Base-by-base conservation (phyloP, 2,113 vertebrate genomes). In the Pithys albifrons region DNA sequence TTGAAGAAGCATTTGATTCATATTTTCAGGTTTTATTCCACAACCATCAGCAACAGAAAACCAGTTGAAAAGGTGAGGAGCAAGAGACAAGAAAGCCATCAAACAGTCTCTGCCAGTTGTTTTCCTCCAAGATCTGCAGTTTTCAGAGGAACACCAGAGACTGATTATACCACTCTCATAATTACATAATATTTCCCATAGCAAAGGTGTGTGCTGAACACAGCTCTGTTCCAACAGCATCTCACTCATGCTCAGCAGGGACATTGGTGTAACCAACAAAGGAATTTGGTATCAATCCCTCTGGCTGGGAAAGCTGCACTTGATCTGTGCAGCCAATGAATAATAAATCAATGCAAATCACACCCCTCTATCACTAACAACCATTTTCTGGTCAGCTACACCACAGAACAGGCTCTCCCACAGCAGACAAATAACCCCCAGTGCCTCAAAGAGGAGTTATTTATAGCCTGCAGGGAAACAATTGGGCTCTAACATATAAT, bases 291-390 rank as follows among this genome's bases (percentile, higher is more conserved):
- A 81, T 80, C 93, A 88, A 72, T 89, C 82, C 67, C 75, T 85
- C 91, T 88, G 1, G 1, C 88, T 90, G 81, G 71, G 85, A 66
- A 93, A 93, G 54, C 71, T 90, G 59, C 77, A 85, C 78, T 95
- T 91, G 85, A 95, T 97, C 91, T 88, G 71, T 74, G 62, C 58
- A 93, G 78, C 67, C 93, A 93, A 91, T 95, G 91, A 96, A 96
- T 97, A 96, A 94, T 95, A 97, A 96, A 96, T 96, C 94, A 95
- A 96, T 95, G 91, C 88, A 96, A 96, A 96, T 97, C 95, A 93
- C 62, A 95, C 75, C 23, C 4, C 67, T 96, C 96, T 89, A 96
- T 95, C 93, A 88, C 85, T 94, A 96, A 96, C 91, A 93, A 96
- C 84, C 89, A 83, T 94, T 94, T 96, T 96, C 91, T 94, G 93